These are phyloP conservation scores for Rhabdomys pumilio DNA, from an alignment of 2,797 vertebrate species.

Conservation along the genomic window DNA sequence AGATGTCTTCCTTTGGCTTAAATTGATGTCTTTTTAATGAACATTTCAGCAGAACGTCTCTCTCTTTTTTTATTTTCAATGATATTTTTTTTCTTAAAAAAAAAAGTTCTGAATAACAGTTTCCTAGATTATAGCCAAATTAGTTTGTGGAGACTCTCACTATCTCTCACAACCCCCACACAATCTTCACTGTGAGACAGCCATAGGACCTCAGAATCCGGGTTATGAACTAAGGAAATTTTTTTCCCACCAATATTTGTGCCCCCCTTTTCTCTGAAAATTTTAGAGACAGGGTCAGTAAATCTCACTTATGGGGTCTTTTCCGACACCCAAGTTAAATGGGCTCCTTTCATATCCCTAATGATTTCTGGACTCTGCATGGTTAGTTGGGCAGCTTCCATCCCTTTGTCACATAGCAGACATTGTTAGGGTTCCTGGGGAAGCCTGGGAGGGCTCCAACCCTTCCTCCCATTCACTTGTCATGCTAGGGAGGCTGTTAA, in stretches of 20 bases:
- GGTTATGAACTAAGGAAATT: neutral
- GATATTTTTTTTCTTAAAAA: neutral
- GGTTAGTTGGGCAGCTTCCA: neutral
- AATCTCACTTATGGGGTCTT: neutral
- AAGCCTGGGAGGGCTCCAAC: neutral
- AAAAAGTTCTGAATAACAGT: neutral
- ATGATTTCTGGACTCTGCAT: conserved; percentile 2
- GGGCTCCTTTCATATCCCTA: neutral
- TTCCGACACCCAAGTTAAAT: neutral
- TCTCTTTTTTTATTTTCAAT: neutral
- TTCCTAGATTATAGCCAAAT: conserved; percentile 38
- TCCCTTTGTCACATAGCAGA: neutral
- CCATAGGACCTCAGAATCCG: neutral
- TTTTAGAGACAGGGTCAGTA: neutral
- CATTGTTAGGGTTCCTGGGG: neutral
- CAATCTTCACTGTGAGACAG: neutral
- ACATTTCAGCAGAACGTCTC: neutral
- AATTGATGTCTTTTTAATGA: neutral
- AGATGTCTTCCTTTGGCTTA: conserved; percentile 8
- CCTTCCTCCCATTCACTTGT: neutral
- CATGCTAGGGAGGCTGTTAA: neutral
- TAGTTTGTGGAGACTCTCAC: conserved; percentile 33
- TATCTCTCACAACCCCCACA: neutral
- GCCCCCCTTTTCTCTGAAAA: neutral
- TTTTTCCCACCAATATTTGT: neutral